Conservation (phyloP, 1,140 invertebrate species). For the Stegodyphus mimosarum region DNA sequence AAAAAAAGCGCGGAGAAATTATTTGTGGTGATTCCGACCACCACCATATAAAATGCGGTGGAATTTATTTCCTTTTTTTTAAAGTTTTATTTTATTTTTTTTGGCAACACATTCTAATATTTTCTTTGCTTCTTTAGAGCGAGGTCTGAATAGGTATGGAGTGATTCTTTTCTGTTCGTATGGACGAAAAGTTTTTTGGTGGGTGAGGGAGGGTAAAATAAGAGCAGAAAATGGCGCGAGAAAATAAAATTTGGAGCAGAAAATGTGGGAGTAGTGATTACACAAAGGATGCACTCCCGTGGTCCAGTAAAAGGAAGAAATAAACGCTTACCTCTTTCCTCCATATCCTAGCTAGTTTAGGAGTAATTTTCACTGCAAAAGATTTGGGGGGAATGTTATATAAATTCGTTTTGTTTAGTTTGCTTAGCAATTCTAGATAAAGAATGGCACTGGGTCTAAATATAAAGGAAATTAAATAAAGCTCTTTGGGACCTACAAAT, state of each 20-base stretch:
- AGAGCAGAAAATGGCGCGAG: constrained; percentile 1
- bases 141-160: constrained; percentile 19
- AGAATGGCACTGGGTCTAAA: no score
- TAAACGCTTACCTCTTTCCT: no score
- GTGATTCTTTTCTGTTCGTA: constrained; percentile 16
- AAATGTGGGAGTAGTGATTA: neutral
- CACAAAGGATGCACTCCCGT: neutral
- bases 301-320: no score
- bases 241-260: constrained; percentile 3
- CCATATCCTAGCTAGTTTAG: no score
- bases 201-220: neutral
- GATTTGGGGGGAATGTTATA: neutral
- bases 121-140: constrained; percentile 24
- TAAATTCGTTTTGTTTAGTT: neutral
- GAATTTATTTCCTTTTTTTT: no score
- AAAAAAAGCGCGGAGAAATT: neutral
- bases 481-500: no score
- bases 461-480: no score
- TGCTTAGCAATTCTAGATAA: no score
- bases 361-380: neutral
- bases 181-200: neutral
- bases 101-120: constrained; percentile 35
- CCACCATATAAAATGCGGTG: neutral
- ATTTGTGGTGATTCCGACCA: constrained; percentile 26
- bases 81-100: neutral